phyloP scores from a whole-genome alignment of 2,888 invertebrate species.

The Drosophila niveifrons region DNA sequence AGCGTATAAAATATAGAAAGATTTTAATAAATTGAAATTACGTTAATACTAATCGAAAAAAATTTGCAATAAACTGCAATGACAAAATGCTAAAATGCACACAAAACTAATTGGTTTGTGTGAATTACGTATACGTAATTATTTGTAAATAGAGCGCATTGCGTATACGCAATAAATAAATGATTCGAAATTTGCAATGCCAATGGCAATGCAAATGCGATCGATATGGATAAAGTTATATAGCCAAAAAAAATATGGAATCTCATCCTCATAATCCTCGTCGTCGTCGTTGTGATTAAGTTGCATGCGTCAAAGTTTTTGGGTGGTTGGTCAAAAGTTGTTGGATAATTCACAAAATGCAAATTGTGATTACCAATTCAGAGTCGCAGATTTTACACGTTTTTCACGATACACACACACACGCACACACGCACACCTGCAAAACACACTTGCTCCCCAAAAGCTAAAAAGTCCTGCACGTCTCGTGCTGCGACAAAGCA shows the following conservation, averaged over 20 bases:
- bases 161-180: background rate
- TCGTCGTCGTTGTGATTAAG: background rate
- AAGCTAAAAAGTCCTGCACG: constrained; percentile 27
- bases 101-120: background rate
- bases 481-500: constrained; percentile 47
- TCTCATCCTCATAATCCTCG: background rate
- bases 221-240: background rate
- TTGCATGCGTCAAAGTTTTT: background rate
- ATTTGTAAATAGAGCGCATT: background rate
- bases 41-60: too few species aligned
- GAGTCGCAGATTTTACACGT: constrained; percentile 41
- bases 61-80: too few species aligned
- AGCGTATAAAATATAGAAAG: too few species aligned
- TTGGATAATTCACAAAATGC: constrained; percentile 9
- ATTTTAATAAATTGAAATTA: too few species aligned
- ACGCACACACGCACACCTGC: background rate
- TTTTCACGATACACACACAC: constrained; percentile 8
- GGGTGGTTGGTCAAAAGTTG: background rate
- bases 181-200: background rate
- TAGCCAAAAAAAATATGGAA: background rate
- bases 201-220: background rate
- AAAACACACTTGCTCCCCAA: too few species aligned
- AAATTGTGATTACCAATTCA: constrained; percentile 37
- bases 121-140: background rate
- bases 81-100: background rate